Percentiles rank a stretch among this genome's conserved stretches.
These are phyloP conservation scores for Merluccius polli DNA, from an alignment of 2,797 vertebrate genomes.

Conservation along the genomic window DNA sequence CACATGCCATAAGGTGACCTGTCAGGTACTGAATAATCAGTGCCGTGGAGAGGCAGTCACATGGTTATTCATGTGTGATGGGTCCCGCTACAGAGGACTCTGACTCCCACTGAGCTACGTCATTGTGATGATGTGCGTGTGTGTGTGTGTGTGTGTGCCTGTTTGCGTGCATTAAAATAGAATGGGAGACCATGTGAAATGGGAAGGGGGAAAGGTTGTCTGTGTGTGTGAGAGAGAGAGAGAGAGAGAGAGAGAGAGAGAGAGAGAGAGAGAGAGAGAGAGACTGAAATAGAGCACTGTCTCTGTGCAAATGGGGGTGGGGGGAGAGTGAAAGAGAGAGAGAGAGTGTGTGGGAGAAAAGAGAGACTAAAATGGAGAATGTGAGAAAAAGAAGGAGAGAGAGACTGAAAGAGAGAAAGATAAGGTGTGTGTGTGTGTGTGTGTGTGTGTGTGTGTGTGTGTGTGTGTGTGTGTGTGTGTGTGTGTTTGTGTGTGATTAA, in stretches of 20 bases:
- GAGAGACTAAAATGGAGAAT: background rate
- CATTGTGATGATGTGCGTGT: slow-evolving; percentile 6
- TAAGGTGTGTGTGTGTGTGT: slow-evolving; percentile 4
- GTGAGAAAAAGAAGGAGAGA: background rate
- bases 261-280: background rate
- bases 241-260: background rate
- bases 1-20: slow-evolving; percentile 34
- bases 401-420: background rate
- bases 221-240: background rate
- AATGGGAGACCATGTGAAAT: background rate
- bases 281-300: background rate
- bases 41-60: slow-evolving; percentile 42
- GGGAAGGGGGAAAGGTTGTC: background rate
- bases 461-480: slow-evolving; percentile 8
- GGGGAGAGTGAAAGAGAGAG: background rate
- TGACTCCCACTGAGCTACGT: slow-evolving; percentile 44
- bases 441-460: slow-evolving; percentile 16
- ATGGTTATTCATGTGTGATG: slow-evolving; percentile 64
- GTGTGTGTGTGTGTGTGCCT: background rate
- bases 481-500: slow-evolving; percentile 6
- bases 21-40: slow-evolving; percentile 59
- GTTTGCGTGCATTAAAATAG: background rate
- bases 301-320: background rate
- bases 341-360: background rate
- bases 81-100: slow-evolving; percentile 55